Conservation (phyloP, 2,113 vertebrate genomes). For the Colossoma macropomum region DNA sequence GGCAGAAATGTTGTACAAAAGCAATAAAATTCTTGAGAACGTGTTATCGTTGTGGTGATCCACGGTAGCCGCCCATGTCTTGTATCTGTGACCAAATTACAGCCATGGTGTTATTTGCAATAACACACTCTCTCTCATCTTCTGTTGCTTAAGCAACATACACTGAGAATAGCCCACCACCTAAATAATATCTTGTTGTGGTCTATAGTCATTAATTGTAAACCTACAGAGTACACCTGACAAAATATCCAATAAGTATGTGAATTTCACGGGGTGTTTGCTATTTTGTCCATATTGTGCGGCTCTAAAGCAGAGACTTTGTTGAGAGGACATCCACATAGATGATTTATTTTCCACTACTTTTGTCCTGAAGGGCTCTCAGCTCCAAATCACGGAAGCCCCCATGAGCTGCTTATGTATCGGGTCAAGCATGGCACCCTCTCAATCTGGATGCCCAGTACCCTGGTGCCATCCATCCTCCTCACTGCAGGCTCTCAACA, state of each 20-base stretch:
- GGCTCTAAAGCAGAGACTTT: not conserved
- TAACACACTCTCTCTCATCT: no score
- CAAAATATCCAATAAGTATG: not conserved
- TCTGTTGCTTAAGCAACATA: no score
- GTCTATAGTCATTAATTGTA: no score
- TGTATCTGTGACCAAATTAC: no score
- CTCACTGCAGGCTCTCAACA: not conserved
- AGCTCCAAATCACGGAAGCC: conserved; percentile 1
- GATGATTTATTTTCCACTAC: not conserved
- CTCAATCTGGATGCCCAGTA: not conserved
- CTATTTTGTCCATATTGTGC: not conserved
- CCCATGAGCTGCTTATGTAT: conserved; percentile 6
- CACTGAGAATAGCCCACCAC: no score
- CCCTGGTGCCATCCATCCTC: not conserved
- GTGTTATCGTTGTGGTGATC: no score
- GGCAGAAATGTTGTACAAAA: no score
- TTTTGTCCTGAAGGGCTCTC: conserved; percentile 25
- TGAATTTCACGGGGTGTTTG: not conserved
- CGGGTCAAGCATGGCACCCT: conserved; percentile 32
- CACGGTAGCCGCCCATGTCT: no score
- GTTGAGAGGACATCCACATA: not conserved
- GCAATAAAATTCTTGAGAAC: no score
- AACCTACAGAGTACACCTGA: no score
- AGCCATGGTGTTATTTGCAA: no score
- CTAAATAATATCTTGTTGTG: no score